Conservation (phyloP, 2,797 vertebrate genomes). For the Poecilia gillii region DNA sequence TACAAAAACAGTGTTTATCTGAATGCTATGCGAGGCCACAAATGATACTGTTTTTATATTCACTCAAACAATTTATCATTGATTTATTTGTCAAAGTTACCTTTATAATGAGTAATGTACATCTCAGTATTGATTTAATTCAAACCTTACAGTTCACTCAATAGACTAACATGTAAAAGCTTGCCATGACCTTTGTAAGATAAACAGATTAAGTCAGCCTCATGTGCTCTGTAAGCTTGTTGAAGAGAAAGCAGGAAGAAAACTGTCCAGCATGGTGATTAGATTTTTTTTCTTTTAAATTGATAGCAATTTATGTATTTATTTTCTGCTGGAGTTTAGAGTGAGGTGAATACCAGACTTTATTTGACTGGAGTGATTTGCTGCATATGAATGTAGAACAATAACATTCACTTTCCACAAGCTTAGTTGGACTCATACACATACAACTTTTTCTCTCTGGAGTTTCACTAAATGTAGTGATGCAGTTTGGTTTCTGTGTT, state of each 20-base stretch:
- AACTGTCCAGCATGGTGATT: neutral
- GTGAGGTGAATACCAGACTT: constrained; percentile 40
- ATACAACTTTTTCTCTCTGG: constrained; percentile 37
- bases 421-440: constrained; percentile 43
- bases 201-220: constrained; percentile 17
- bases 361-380: constrained; percentile 61
- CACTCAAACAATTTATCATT: neutral
- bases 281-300: neutral
- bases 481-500: constrained; percentile 56
- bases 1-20: constrained; percentile 1
- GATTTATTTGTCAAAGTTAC: neutral
- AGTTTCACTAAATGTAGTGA: constrained; percentile 54
- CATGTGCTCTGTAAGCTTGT: neutral
- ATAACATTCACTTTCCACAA: constrained; percentile 61
- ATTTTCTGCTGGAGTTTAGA: constrained; percentile 24
- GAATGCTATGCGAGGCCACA: neutral
- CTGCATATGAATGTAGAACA: constrained; percentile 44
- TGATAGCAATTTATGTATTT: neutral
- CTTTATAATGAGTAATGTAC: constrained; percentile 17
- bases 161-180: constrained; percentile 41
- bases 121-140: constrained; percentile 31
- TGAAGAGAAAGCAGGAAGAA: neutral
- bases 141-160: constrained; percentile 38
- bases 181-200: constrained; percentile 24
- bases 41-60: neutral